Percentiles rank a stretch among this genome's conserved stretches.
These are phyloP conservation scores for Cydia fagiglandana DNA, from an alignment of 1,140 invertebrate genomes.

Conservation along the genomic window DNA sequence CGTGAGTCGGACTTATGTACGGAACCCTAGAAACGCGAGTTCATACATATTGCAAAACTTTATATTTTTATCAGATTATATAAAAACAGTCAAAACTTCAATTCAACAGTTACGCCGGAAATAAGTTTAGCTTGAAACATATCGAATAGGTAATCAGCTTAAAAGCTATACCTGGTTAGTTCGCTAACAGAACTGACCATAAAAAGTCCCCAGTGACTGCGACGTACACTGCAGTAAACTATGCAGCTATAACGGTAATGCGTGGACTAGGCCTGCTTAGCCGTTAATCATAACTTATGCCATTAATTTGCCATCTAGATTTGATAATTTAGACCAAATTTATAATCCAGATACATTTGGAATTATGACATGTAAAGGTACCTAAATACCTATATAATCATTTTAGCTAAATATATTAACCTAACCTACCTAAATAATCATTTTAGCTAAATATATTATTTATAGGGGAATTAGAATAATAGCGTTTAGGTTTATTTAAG, in stretches of 20 bases:
- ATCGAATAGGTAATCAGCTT: conserved; percentile 35
- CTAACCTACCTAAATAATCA: no score
- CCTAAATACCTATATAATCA: no score
- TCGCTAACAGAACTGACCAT: conserved; percentile 39
- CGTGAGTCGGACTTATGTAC: no score
- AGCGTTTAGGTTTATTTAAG: no score
- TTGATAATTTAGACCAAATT: neutral
- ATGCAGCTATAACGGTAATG: conserved; percentile 8
- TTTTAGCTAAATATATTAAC: no score
- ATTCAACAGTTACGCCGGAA: neutral
- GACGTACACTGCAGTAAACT: conserved; percentile 19
- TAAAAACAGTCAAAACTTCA: neutral
- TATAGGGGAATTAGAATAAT: no score
- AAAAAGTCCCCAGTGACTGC: conserved; percentile 39
- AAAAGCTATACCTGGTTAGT: conserved; percentile 39
- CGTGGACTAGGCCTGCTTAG: neutral
- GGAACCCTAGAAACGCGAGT: no score
- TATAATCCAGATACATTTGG: neutral
- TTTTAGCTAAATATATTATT: no score
- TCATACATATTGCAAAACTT: no score
- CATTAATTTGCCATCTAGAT: neutral
- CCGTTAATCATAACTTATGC: conserved; percentile 13
- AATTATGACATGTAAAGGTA: no score
- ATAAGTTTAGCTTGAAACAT: conserved; percentile 5
- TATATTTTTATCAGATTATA: no score